A percentile compares a stretch with the other conserved stretches of the same genome.
Conservation (phyloP, 2,888 invertebrate genomes). For the Andrena hattorfiana region DNA sequence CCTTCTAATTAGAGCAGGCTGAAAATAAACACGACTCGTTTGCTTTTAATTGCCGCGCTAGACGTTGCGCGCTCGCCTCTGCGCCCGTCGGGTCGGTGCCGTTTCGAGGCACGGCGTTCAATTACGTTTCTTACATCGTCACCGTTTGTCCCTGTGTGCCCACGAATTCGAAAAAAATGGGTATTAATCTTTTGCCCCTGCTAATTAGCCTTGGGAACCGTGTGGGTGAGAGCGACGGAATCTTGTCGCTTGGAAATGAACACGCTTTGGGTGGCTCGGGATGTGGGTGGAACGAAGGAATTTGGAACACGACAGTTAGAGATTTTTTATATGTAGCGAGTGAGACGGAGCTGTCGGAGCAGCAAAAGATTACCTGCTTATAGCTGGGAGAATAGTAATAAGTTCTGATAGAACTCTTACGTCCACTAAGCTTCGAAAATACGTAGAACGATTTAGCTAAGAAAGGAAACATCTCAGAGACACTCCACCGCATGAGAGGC, state of each 20-base stretch:
- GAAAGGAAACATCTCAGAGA: background rate
- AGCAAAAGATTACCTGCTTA: too few species aligned
- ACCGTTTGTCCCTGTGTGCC: slow-evolving; percentile 26
- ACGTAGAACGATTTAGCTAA: too few species aligned
- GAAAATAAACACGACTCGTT: slow-evolving; percentile 80
- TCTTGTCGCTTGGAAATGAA: background rate
- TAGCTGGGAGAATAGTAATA: too few species aligned
- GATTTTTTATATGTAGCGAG: too few species aligned
- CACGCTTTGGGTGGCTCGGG: background rate
- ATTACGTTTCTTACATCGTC: slow-evolving; percentile 38
- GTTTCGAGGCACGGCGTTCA: slow-evolving; percentile 42
- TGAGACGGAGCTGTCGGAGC: too few species aligned
- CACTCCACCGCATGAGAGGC: background rate
- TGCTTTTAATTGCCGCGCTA: slow-evolving; percentile 82
- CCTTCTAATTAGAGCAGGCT: slow-evolving; percentile 81
- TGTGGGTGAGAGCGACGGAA: background rate
- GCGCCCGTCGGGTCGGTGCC: slow-evolving; percentile 1
- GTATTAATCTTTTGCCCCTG: slow-evolving; percentile 35
- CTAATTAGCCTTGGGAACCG: slow-evolving; percentile 26
- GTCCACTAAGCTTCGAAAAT: too few species aligned
- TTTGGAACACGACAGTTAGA: too few species aligned
- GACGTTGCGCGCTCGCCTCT: slow-evolving; percentile 66
- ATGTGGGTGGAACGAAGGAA: too few species aligned
- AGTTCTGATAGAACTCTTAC: too few species aligned
- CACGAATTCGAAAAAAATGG: background rate